A percentile compares a stretch with the other conserved stretches of the same genome.
Conservation (phyloP, 2,888 invertebrate genomes). For the Caenorhabditis becei region DNA sequence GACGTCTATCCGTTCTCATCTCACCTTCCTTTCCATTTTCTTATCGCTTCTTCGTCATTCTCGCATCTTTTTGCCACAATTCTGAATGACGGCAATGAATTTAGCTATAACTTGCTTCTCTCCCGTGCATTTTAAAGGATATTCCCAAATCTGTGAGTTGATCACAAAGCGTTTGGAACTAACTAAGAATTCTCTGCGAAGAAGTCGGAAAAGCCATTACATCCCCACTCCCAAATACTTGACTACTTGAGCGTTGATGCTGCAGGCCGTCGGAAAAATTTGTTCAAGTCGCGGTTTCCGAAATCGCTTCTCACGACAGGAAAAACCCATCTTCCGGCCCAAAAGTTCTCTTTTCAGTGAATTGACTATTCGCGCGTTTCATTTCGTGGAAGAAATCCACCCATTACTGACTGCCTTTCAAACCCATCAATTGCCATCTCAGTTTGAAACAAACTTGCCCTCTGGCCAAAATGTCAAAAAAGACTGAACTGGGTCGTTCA, state of each 20-base stretch:
- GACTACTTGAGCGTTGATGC: slow-evolving; percentile 60
- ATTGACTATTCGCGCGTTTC: slow-evolving; percentile 44
- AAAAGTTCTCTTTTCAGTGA: slow-evolving; percentile 53
- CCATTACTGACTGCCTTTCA: slow-evolving; percentile 6
- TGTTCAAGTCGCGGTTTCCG: slow-evolving; percentile 54
- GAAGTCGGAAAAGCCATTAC: slow-evolving; percentile 59
- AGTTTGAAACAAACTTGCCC: slow-evolving; percentile 25
- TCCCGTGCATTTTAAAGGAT: not conserved
- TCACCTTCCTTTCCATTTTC: slow-evolving; percentile 51
- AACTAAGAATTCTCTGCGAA: slow-evolving; percentile 34
- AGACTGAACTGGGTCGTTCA: slow-evolving; percentile 5
- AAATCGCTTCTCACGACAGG: slow-evolving; percentile 60
- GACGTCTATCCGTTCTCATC: slow-evolving; percentile 60
- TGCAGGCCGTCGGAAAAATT: slow-evolving; percentile 21
- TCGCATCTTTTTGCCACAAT: slow-evolving; percentile 60
- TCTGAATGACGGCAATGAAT: slow-evolving; percentile 26
- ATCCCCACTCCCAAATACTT: slow-evolving; percentile 44
- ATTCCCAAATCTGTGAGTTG: not conserved
- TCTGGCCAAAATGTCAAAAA: not conserved
- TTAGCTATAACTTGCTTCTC: not conserved
- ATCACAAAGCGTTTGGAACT: slow-evolving; percentile 17
- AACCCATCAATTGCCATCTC: slow-evolving; percentile 11
- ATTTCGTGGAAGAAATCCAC: slow-evolving; percentile 17
- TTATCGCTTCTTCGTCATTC: slow-evolving; percentile 50
- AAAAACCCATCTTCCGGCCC: slow-evolving; percentile 59